phyloP scores from a whole-genome alignment of 2,888 invertebrate genomes.

The Drosophila aldrichi region DNA sequence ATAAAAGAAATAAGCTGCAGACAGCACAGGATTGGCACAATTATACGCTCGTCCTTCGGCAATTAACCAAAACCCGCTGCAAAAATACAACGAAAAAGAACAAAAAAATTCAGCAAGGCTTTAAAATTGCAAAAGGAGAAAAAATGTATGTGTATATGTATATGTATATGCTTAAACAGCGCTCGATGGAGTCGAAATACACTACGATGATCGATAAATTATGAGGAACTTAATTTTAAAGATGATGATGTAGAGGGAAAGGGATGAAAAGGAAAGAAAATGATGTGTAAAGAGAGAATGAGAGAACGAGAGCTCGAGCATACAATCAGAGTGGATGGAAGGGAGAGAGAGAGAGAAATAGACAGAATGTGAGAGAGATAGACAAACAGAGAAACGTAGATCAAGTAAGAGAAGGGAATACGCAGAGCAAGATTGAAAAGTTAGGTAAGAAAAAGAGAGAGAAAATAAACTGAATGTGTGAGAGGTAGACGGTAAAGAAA shows the following conservation, averaged over 20 bases:
- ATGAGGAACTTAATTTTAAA: neutral
- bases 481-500: no score
- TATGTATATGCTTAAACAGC: neutral
- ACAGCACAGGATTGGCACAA: slow-evolving; percentile 72
- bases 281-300: neutral
- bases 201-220: slow-evolving; percentile 4
- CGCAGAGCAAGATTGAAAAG: no score
- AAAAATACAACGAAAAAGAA: slow-evolving; percentile 5
- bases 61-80: slow-evolving; percentile 60
- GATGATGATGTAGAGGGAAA: fast-evolving
- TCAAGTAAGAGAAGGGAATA: no score
- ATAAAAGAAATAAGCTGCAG: slow-evolving; percentile 16
- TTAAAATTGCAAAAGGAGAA: slow-evolving; percentile 16
- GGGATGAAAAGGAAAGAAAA: neutral
- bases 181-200: slow-evolving; percentile 10
- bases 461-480: no score
- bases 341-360: neutral
- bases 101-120: slow-evolving; percentile 34
- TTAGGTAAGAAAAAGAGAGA: no score
- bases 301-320: neutral
- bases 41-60: slow-evolving; percentile 73
- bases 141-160: neutral
- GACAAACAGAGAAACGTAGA: no score
- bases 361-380: neutral
- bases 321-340: neutral